phyloP scores from a whole-genome alignment of 2,113 vertebrate species.

The Corythoichthys haematopterus region DNA sequence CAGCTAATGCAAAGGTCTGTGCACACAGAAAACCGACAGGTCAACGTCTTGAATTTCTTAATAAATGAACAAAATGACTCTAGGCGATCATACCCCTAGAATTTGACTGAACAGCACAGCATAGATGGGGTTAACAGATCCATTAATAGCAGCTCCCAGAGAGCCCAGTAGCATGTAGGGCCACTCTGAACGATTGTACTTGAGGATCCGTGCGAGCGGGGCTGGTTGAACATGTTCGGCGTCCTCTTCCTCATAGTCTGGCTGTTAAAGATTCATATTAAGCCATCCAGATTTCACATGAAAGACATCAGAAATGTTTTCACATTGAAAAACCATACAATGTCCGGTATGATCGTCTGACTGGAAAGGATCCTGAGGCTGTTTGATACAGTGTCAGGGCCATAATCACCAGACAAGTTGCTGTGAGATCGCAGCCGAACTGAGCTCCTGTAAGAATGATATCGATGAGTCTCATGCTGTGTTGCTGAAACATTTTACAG shows the following conservation, averaged over 20 bases:
- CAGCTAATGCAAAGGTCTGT: slow-evolving; percentile 70
- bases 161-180: slow-evolving; percentile 75
- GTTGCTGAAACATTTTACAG: too few species aligned
- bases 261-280: slow-evolving; percentile 26
- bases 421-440: slow-evolving; percentile 56
- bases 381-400: slow-evolving; percentile 43
- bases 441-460: slow-evolving; percentile 52
- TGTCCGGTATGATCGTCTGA: neutral
- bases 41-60: neutral
- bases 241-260: slow-evolving; percentile 20
- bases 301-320: neutral
- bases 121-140: slow-evolving; percentile 68
- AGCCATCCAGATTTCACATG: neutral
- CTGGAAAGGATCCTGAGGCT: slow-evolving; percentile 26
- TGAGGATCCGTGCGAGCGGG: slow-evolving; percentile 69
- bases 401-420: slow-evolving; percentile 38
- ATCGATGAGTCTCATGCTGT: neutral
- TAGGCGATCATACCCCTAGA: slow-evolving; percentile 60
- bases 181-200: slow-evolving; percentile 74
- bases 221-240: slow-evolving; percentile 44
- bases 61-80: neutral
- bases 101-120: slow-evolving; percentile 74
- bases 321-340: slow-evolving; percentile 29
- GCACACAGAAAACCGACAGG: neutral
- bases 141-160: slow-evolving; percentile 69